These are phyloP conservation scores for Thamnaconus septentrionalis DNA, from an alignment of 2,113 vertebrate genomes.

Conservation along the genomic window DNA sequence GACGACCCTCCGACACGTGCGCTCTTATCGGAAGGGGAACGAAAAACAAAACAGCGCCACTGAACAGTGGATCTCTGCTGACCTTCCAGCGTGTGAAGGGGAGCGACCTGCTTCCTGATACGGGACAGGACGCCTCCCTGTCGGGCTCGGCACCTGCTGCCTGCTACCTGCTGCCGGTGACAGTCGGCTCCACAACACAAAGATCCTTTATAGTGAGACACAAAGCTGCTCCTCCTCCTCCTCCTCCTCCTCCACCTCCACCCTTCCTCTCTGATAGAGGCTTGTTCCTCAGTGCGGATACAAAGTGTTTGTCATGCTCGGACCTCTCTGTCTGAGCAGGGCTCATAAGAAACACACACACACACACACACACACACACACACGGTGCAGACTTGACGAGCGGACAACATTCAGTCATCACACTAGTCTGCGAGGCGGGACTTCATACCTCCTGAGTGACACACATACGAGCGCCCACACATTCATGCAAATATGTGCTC, in stretches of 20 bases:
- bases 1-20: too few relatives aligned
- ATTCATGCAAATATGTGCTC: slow-evolving; percentile 36
- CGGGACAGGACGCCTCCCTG: slow-evolving; percentile 36
- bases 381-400: slow-evolving; percentile 31
- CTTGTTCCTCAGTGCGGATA: slow-evolving; percentile 5
- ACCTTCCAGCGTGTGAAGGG: slow-evolving; percentile 53
- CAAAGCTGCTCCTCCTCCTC: background rate
- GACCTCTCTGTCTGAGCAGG: slow-evolving; percentile 27
- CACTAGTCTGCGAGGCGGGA: slow-evolving; percentile 51
- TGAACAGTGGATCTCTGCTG: slow-evolving; percentile 12
- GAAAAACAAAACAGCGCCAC: too few relatives aligned
- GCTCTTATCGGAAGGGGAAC: too few relatives aligned
- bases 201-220: slow-evolving; percentile 21
- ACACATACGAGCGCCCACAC: slow-evolving; percentile 34
- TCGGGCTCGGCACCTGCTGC: slow-evolving; percentile 71
- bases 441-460: slow-evolving; percentile 40
- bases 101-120: slow-evolving; percentile 44
- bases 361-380: slow-evolving; percentile 12
- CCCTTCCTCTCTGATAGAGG: too few relatives aligned
- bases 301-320: slow-evolving; percentile 64
- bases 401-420: slow-evolving; percentile 62
- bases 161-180: slow-evolving; percentile 38
- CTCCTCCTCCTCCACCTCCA: too few relatives aligned
- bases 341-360: slow-evolving; percentile 20
- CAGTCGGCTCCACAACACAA: slow-evolving; percentile 20